Evolutionary conservation across 2,797 vertebrate genomes (phyloP), one percentile per base, ranked within the genome.

Genomic region (Xiphophorus birchmanni): DNA sequence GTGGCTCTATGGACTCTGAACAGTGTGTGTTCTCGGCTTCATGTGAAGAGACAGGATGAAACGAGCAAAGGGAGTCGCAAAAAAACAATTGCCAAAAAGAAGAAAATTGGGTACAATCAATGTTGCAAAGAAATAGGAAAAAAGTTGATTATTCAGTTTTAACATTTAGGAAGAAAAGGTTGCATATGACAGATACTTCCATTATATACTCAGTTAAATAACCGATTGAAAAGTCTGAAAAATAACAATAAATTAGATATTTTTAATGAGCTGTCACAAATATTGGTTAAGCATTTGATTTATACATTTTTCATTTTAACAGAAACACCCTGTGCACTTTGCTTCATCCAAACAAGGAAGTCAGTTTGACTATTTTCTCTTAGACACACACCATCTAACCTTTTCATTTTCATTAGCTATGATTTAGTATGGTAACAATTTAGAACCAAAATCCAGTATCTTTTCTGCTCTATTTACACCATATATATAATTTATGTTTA

Each of bases 1-100:
- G 90, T 84, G 88, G 89, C 89, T 91, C 78, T 75, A 73, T 89
- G 90, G 86, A 91, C 87, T 88, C 67, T 76, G 75, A 80, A 83
- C 86, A 85, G 86, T 80, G 79, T 86, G 87, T 79, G 74, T 40
- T n/a, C 83, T 85, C 79, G 75, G 80, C 80, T 84, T 81, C 79
- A 85, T 73, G 73, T 52, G 80, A 78, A 72, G 84, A 89, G 82
- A 82, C 78, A 81, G 58, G 81, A 73, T 76, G 81, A 76, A 83
- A 80, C 75, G 76, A 86, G 69, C 48, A 65, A 47, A 74, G 15
- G 29, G 65, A 83, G 73, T 12, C 26, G 12, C 26, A 73, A 4
- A 7, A 4, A 15, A 48, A 75, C 71, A 50, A 81, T 67, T 81
- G 63, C 47, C 69, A 18, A 18, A 77, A 65, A 54, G 37, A 79